Evolutionary conservation across 2,113 vertebrate genomes (phyloP), one percentile per base, ranked within the genome.

Genomic region (Fulmarus glacialis): DNA sequence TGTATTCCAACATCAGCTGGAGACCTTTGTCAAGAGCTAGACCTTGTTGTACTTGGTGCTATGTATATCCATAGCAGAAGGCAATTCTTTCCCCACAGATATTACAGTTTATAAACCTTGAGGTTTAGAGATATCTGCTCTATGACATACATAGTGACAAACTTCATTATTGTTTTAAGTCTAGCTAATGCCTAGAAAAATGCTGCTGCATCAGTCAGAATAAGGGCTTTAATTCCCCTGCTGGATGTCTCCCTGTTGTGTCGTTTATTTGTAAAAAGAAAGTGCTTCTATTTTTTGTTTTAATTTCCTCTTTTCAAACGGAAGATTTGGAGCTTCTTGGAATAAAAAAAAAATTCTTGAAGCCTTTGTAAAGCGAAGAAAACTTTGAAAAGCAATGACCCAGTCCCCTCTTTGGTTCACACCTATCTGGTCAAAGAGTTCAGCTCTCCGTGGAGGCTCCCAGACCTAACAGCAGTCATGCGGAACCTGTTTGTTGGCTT

Each of bases 341-440:
- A 79, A 83, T 40, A 24, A 75, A 56, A 48, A 55, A 59, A 56
- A 63, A 45, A 58, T 3, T 56, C 78, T 84, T 81, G 62, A 95
- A 86, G 71, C 88, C 82, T 98, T 97, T 97, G 92, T 89, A 92
- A 91, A 90, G 84, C 73, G 81, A 95, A 97, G 96, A 80, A 96
- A 97, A 87, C 96, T 82, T 97, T 96, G 97, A 98, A 98, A 97
- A 97, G 95, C 95, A 98, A 97, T 98, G 97, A 98, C 98, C 98
- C 91, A 95, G 97, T 98, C 95, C 74, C 95, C 92, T 97, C 96
- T 98, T 98, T 97, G 98, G 97, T 98, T 99, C 98, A 98, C 98
- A 98, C 98, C 98, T 99, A 98, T 98, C 97, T 98, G 98, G 98
- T 99, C 98, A 99, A 98, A 98, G 97, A 97, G 98, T 98, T 98